Evolutionary conservation across 1,140 invertebrate genomes (phyloP).

Genomic region (Branchinecta lynchi): DNA sequence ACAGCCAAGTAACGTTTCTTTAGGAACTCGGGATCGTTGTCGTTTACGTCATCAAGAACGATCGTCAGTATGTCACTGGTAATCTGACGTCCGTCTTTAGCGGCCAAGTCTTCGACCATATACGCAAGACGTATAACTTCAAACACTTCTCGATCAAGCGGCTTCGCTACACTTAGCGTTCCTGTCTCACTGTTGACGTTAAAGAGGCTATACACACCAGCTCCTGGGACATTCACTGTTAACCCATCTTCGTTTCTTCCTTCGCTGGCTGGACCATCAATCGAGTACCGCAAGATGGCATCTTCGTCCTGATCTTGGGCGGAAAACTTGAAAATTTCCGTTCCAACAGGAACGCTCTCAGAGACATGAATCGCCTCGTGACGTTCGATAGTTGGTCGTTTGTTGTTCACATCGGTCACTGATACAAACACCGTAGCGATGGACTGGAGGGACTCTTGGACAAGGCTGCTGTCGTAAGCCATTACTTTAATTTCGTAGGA

Average conservation of each 20-base stretch:
- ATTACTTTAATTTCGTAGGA: conserved; percentile 37
- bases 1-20: conserved; percentile 53
- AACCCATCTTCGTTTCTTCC: conserved; percentile 55
- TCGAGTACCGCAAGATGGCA: conserved; percentile 52
- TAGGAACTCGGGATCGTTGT: conserved; percentile 72
- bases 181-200: conserved; percentile 59
- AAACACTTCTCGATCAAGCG: conserved; percentile 65
- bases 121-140: conserved; percentile 59
- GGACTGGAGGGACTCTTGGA: conserved; percentile 45
- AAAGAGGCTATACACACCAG: conserved; percentile 51
- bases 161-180: conserved; percentile 43
- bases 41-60: conserved; percentile 56
- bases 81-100: conserved; percentile 52
- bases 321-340: conserved; percentile 35
- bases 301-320: conserved; percentile 62
- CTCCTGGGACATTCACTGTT: conserved; percentile 42
- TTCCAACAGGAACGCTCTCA: conserved; percentile 55
- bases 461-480: conserved; percentile 72
- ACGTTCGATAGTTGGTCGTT: conserved; percentile 54
- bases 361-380: conserved; percentile 46
- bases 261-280: conserved; percentile 31
- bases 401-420: conserved; percentile 82
- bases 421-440: conserved; percentile 54
- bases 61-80: conserved; percentile 54
- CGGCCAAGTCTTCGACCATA: conserved; percentile 66